Conservation (phyloP, 2,113 vertebrate genomes). For the Plecturocebus donacophilus region DNA sequence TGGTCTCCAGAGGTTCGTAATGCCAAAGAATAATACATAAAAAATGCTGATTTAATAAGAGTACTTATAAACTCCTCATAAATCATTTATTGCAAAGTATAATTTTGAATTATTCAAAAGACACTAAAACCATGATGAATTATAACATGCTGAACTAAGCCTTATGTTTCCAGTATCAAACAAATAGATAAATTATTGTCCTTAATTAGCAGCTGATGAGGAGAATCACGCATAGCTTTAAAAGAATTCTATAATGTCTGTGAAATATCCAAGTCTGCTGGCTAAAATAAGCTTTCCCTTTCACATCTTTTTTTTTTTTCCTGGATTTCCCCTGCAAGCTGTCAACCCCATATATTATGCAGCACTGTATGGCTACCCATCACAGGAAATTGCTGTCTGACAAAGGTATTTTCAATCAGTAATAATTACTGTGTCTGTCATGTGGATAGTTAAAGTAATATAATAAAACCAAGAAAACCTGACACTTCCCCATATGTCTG, state of each 20-base stretch:
- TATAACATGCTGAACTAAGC: constrained; percentile 59
- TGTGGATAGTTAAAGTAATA: constrained; percentile 62
- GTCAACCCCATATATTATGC: constrained; percentile 80
- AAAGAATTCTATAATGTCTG: constrained; percentile 60
- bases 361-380: constrained; percentile 75
- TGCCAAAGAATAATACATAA: constrained; percentile 72
- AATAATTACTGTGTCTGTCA: constrained; percentile 40
- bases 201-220: constrained; percentile 69
- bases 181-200: constrained; percentile 68
- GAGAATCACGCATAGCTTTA: constrained; percentile 59
- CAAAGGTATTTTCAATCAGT: constrained; percentile 73
- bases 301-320: constrained; percentile 70
- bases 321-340: constrained; percentile 78
- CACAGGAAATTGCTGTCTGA: constrained; percentile 78
- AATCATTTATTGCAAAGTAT: constrained; percentile 72
- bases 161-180: constrained; percentile 72
- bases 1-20: constrained; percentile 75
- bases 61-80: constrained; percentile 69
- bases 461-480: constrained; percentile 34
- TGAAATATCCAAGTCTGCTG: constrained; percentile 49
- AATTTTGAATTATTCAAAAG: constrained; percentile 72
- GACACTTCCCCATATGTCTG: constrained; percentile 37
- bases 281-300: constrained; percentile 64
- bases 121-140: constrained; percentile 65
- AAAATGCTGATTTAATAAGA: constrained; percentile 78